Evolutionary conservation across 1,140 invertebrate species (phyloP).

Genomic region (Saccostrea cuccullata): DNA sequence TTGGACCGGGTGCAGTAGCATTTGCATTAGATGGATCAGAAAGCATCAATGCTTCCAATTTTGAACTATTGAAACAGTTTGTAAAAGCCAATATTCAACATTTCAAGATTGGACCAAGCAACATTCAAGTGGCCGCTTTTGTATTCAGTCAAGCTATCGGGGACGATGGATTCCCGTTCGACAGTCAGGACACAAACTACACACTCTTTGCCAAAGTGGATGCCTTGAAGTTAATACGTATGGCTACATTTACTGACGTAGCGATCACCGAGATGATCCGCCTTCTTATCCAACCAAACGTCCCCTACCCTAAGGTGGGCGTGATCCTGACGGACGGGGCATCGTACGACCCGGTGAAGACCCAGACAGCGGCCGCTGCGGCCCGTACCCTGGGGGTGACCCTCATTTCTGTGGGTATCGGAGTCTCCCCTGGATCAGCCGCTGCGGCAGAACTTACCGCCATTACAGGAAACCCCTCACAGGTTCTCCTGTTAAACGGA

Average conservation of each 20-base stretch:
- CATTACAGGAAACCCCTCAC: constrained; percentile 15
- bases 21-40: constrained; percentile 45
- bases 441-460: background rate
- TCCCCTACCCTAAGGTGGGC: constrained; percentile 30
- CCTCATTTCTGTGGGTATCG: constrained; percentile 38
- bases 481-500: constrained; percentile 25
- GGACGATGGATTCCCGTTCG: background rate
- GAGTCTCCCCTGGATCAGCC: background rate
- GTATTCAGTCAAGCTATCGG: constrained; percentile 5
- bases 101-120: constrained; percentile 24
- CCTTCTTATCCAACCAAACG: background rate
- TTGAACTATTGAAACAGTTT: constrained; percentile 31
- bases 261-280: constrained; percentile 12
- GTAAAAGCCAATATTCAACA: constrained; percentile 9
- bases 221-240: background rate
- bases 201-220: constrained; percentile 12
- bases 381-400: background rate
- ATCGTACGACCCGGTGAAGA: background rate
- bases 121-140: constrained; percentile 28
- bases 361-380: background rate
- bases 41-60: constrained; percentile 24
- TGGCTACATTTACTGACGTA: constrained; percentile 26
- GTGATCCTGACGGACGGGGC: constrained; percentile 43
- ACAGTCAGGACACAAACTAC: background rate
- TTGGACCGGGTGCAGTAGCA: constrained; percentile 25